phyloP scores from a whole-genome alignment of 2,888 invertebrate species.

The Drosophila testacea region DNA sequence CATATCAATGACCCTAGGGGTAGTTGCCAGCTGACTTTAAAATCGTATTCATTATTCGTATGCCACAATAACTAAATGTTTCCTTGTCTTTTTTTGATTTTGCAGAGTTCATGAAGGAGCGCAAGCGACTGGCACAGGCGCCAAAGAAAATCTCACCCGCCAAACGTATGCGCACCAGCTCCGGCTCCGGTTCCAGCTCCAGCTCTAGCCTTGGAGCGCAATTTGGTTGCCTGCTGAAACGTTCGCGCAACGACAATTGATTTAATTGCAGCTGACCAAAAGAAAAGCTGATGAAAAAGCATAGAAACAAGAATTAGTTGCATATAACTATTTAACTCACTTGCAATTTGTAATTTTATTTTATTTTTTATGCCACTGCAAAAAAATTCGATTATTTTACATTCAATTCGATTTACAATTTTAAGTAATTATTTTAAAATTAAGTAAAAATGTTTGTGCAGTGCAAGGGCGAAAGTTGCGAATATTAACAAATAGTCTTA shows the following conservation, averaged over 20 bases:
- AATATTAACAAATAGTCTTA: constrained; percentile 70
- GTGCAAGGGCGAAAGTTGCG: constrained; percentile 79
- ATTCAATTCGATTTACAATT: constrained; percentile 33
- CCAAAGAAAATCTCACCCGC: constrained; percentile 84
- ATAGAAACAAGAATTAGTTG: not conserved
- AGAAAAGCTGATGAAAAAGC: too few species aligned
- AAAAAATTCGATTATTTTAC: constrained; percentile 31
- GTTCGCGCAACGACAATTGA: constrained; percentile 54
- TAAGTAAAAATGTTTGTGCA: constrained; percentile 57
- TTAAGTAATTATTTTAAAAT: constrained; percentile 49
- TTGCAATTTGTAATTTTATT: constrained; percentile 71
- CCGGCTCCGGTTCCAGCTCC: constrained; percentile 25
- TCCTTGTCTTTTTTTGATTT: constrained; percentile 31
- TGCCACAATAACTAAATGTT: constrained; percentile 36
- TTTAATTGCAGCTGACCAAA: constrained; percentile 1
- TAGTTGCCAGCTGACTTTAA: constrained; percentile 67
- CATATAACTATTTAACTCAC: constrained; percentile 21
- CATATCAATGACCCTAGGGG: constrained; percentile 51
- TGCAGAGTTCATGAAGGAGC: constrained; percentile 85
- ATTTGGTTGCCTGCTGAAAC: constrained; percentile 64
- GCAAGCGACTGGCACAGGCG: constrained; percentile 84
- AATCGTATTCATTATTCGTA: constrained; percentile 30
- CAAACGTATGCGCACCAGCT: constrained; percentile 83
- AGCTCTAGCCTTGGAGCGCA: constrained; percentile 51
- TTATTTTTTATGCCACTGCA: constrained; percentile 59